Evolutionary conservation across 2,888 invertebrate species (phyloP), one percentile per base, ranked within the genome.

Genomic region (Aphodius sticticus): DNA sequence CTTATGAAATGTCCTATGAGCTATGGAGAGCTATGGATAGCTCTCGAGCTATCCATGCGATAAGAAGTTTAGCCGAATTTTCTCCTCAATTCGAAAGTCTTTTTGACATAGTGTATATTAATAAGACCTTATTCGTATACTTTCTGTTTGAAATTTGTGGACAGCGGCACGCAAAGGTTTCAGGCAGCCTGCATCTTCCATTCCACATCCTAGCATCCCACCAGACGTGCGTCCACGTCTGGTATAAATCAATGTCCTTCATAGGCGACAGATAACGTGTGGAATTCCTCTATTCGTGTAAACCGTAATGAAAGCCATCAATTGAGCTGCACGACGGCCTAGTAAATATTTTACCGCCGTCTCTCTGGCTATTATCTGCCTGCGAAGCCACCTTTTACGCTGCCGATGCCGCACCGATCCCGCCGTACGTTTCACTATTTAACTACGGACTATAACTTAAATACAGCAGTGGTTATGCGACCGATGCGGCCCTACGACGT

Each of bases 291-390:
- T 36, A 74, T 74, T 74, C 74, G 35, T 74, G 74, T 74, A 74
- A 74, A 74, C 74, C 37, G n/a, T 74, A 74, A 74, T 37, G 74
- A 74, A 74, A 37, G 74, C 37, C 74, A 74, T 74, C 74, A 74
- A 74, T 74, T 74, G 36, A 35, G 37, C 16, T 35, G 35, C 36
- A 35, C 16, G 74, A 71, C 26, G 37, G 74, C 35, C 74, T 53
- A 53, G 53, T 53, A 53, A 53, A 53, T 53, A 53, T 53, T 53
- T 53, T 53, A 53, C 53, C 9, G 53, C 7, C 53, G 53, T 53
- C 53, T 53, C 53, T 53, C 53, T 53, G 53, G 53, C 53, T 53
- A 53, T 53, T 53, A 53, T 53, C 53, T 53, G 53, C 53, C 53
- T 53, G 53, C 53, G 7, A 12, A 9, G 53, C 9, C 53, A 53